phyloP scores from a whole-genome alignment of 2,888 invertebrate genomes.

The Seira musarum region DNA sequence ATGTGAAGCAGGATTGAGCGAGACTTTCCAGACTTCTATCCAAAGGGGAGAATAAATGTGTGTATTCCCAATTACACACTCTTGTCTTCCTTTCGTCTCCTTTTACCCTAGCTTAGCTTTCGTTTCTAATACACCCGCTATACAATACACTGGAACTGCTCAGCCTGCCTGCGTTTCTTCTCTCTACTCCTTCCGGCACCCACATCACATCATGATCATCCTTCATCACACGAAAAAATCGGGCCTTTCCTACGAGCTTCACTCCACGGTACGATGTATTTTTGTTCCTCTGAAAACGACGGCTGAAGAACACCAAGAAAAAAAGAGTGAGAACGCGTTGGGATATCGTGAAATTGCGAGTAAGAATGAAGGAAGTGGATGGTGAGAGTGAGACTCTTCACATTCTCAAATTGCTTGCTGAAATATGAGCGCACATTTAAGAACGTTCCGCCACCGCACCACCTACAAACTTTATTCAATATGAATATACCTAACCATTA shows the following conservation, averaged over 20 bases:
- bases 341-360: not conserved
- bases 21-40: conserved; percentile 36
- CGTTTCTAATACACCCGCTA: not conserved
- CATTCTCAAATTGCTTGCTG: not conserved
- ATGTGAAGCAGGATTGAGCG: not conserved
- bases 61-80: conserved; percentile 42
- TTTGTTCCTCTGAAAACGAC: no score
- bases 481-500: not conserved
- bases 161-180: conserved; percentile 31
- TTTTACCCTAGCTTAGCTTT: not conserved
- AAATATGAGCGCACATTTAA: not conserved
- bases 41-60: conserved; percentile 31
- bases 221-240: conserved; percentile 52
- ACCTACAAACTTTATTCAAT: not conserved
- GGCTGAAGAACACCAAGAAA: not conserved
- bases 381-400: not conserved
- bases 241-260: conserved; percentile 29
- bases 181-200: conserved; percentile 56
- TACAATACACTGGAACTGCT: conserved; percentile 12
- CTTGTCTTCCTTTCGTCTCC: conserved; percentile 37
- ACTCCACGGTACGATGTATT: not conserved
- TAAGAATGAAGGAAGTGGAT: not conserved
- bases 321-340: not conserved
- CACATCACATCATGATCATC: conserved; percentile 51
- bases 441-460: no score